Base-by-base conservation (phyloP, 2,888 invertebrate genomes). In the Spisula solida region DNA sequence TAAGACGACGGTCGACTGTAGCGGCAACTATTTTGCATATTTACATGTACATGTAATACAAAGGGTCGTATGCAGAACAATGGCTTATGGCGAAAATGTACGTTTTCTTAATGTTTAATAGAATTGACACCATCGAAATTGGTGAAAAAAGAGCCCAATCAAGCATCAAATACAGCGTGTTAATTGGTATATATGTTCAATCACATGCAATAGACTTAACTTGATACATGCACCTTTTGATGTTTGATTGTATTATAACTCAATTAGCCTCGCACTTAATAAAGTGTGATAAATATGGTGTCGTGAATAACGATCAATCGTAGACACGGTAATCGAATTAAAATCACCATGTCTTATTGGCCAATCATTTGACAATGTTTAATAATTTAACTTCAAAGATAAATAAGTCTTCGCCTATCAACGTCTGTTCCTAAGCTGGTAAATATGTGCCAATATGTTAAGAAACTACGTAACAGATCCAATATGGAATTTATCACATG, bases 51-150 rank as follows among this genome's bases (percentile, higher is more conserved):
- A 51, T 51, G 51, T 51, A 51, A 16, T 51, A 51, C 16, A 41
- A 41, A 51, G 51, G 51, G 51, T 51, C 51, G 51, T 51, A 51
- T 51, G 51, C 51, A 51, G 51, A 51, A 51, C 51, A 51, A 51
- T 8, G 51, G 51, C 51, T 51, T 51, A n/a, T n/a, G 60, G 25
- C 12, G 60, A 6, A 66, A 66, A 66, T 66, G n/a, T n/a, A n/a
- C 60, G 25, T 25, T 66, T 66, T 66, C 25, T 66, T 66, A 66
- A 66, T 66, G 25, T 16, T 34, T 75, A 75, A 75, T 75, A 18
- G 31, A 75, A 34, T 75, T 31, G 4, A 75, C 75, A 31, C 1
- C 34, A 34, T 75, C 18, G 1, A 80, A 34, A 47, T 80, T 25
- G 20, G 51, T 48, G 5, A 25, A 48, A 16, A 51, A n/a, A n/a